Evolutionary conservation across 2,797 vertebrate species (phyloP), one percentile per base, ranked within the genome.

Genomic region (Artibeus jamaicensis): DNA sequence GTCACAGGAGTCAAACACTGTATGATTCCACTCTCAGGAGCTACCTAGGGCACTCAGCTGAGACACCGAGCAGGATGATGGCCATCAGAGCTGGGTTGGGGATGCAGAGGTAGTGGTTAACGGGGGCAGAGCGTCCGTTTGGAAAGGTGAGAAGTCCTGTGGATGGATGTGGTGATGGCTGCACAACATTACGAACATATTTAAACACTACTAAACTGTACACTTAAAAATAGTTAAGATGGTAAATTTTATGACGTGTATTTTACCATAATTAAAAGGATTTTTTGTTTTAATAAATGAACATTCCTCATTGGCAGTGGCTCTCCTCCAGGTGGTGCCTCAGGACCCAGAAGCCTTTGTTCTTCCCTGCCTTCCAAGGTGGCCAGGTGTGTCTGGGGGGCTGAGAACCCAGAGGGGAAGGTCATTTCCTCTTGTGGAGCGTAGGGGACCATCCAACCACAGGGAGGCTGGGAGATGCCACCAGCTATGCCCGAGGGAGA

Each of bases 121-220:
- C 4, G 4, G 24, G 16, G 2, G 7, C 18, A 9, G 26, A n/a
- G 62, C 50, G n/a, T 4, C 48, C 0, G 19, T n/a, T 32, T 12
- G 37, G 37, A 29, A 50, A 22, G 29, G 26, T 14, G 4, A 24
- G 46, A 16, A 12, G 18, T 50, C 6, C 44, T 32, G 24, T 7
- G 16, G 29, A 26, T 3, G 46, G 57, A 15, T 84, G 62, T 6
- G 44, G 16, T 6, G 24, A 14, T 7, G 73, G 73, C 4, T 6
- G 24, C 12, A 55, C 4, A 8, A 46, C 12, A 12, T 0, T 0
- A 3, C 7, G 9, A 26, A 14, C 6, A 29, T 19, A 12, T 18
- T 12, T 26, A 14, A 14, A 12, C 10, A 62, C 29, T 3, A 2
- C 57, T 32, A 11, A 15, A 9, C 12, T 18, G 14, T 5, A n/a